These are phyloP conservation scores for Cacoxenus indagator DNA, from an alignment of 2,888 invertebrate genomes.

Conservation along the genomic window DNA sequence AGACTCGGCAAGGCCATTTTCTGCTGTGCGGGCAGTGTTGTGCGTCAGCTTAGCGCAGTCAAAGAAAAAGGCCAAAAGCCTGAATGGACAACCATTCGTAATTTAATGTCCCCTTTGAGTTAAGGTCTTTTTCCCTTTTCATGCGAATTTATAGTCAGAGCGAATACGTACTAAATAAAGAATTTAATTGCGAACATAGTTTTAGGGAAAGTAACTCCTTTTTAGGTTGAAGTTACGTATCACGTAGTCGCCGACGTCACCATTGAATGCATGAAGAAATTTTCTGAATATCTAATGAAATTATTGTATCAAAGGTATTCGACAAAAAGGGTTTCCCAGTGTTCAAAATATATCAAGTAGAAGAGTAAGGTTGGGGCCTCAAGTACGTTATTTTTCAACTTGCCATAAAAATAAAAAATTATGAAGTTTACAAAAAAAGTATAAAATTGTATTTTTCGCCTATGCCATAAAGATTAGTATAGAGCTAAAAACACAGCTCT, in stretches of 20 bases:
- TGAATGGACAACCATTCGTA: slow-evolving; percentile 38
- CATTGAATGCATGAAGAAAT: slow-evolving; percentile 38
- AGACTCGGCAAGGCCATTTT: slow-evolving; percentile 34
- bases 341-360: background rate
- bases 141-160: background rate
- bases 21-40: slow-evolving; percentile 51
- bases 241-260: slow-evolving; percentile 41
- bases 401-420: too few species aligned
- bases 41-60: background rate
- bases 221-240: background rate
- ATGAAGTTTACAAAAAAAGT: too few species aligned
- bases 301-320: slow-evolving; percentile 53
- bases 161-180: slow-evolving; percentile 44
- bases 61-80: background rate
- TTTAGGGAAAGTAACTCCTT: background rate
- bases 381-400: too few species aligned
- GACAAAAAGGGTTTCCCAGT: background rate
- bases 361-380: background rate
- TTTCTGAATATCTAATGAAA: slow-evolving; percentile 57
- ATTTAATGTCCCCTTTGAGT: slow-evolving; percentile 59
- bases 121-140: slow-evolving; percentile 37
- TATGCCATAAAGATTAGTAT: too few species aligned
- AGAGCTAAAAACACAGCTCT: too few species aligned
- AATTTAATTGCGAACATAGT: slow-evolving; percentile 48
- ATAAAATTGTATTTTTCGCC: too few species aligned